Percentiles rank a stretch among this genome's conserved stretches.
Conservation (phyloP, 2,113 vertebrate genomes). For the Chrysochloris asiatica region DNA sequence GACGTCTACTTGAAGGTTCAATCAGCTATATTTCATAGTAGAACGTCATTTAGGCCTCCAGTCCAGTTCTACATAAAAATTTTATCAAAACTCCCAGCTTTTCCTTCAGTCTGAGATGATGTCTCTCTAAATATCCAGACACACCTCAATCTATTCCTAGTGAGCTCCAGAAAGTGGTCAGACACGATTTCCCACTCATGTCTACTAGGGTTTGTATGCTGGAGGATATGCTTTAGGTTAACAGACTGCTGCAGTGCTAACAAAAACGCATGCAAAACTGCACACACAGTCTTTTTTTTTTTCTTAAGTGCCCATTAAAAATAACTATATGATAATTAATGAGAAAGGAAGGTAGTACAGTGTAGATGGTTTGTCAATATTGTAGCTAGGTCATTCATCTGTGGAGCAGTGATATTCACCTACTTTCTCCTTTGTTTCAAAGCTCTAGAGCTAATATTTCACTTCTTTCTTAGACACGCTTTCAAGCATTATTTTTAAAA, state of each 20-base stretch:
- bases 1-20: background rate
- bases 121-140: background rate
- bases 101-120: background rate
- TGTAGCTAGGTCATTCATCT: constrained; percentile 63
- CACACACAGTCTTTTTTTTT: background rate
- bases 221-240: background rate
- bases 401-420: constrained; percentile 56
- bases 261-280: constrained; percentile 63
- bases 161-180: background rate
- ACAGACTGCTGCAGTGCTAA: background rate
- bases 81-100: background rate
- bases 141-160: background rate
- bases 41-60: background rate
- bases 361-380: constrained; percentile 15
- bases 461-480: constrained; percentile 55
- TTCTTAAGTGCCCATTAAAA: background rate
- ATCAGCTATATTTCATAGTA: background rate
- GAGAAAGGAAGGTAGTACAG: background rate
- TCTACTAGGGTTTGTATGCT: fast-evolving
- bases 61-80: background rate
- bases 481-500: constrained; percentile 67
- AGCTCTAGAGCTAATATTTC: constrained; percentile 59
- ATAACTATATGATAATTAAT: constrained; percentile 34
- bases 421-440: background rate
- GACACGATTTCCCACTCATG: fast-evolving